Evolutionary conservation across 2,113 vertebrate species (phyloP), one percentile per base, ranked within the genome.

Genomic region (Marmota monax): DNA sequence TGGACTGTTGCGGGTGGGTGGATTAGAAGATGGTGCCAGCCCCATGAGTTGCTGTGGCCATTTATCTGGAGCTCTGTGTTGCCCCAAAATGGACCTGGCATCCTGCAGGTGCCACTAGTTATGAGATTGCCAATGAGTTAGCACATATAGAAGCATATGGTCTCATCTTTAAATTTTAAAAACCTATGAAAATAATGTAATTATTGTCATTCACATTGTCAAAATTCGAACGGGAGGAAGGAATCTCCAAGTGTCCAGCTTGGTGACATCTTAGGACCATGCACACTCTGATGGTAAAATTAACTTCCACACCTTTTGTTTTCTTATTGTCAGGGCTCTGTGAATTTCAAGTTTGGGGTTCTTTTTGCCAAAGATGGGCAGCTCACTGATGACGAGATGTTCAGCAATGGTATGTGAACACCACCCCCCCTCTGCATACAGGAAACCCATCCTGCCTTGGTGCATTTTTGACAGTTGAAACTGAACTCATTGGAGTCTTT

Each of bases 311-410:
- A 0, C 25, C 76, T 93, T 89, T 72, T 92, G 22, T 95, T 82
- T 58, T 98, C 84, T 94, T 69, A 22, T 96, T 97, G 84, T 32
- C 96, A 99, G 99, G 99, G 99, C 87, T 99, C 99, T 23, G 99
- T 99, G 98, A 99, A 99, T 98, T 99, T 99, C 98, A 99, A 99
- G 98, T 99, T 99, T 97, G 99, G 99, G 93, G 99, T 99, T 96
- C 99, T 99, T 94, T 99, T 99, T 98, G 99, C 99, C 98, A 99
- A 99, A 99, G 99, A 99, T 4, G 99, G 99, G 53, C 99, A 99
- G 98, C 99, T 99, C 94, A 99, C 99, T 22, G 99, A 99, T 20
- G 99, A 99, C 58, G 99, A 99, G 98, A 99, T 99, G 99, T 99
- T 99, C 97, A 99, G 99, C 98, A 99, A 99, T 0, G 99, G 99